Percentiles rank a stretch among this genome's conserved stretches.
phyloP scores from a whole-genome alignment of 2,888 invertebrate genomes.

The Buathra laborator region DNA sequence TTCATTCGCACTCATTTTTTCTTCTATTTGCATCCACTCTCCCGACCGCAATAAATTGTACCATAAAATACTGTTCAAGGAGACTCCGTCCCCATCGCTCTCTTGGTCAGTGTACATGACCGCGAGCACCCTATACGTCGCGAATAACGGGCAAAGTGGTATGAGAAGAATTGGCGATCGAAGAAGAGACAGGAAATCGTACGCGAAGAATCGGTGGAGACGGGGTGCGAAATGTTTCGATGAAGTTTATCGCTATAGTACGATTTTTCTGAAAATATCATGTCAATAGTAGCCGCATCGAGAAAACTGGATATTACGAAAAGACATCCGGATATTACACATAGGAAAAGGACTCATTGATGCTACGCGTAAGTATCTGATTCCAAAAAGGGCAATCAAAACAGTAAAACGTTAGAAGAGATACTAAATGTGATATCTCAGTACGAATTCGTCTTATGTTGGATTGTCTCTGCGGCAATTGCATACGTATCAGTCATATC shows the following conservation, averaged over 20 bases:
- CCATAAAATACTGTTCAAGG: constrained; percentile 70
- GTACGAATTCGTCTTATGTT: no score
- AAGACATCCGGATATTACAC: no score
- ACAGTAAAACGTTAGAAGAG: no score
- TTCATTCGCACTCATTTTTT: constrained; percentile 51
- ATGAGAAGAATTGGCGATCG: constrained; percentile 26
- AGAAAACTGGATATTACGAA: no score
- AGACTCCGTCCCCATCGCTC: constrained; percentile 23
- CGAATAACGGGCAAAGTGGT: constrained; percentile 53
- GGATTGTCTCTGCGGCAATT: no score
- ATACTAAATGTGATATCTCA: no score
- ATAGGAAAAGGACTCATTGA: no score
- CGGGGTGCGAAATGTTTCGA: constrained; percentile 14
- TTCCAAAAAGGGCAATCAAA: no score
- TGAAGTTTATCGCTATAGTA: constrained; percentile 25
- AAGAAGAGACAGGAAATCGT: constrained; percentile 53
- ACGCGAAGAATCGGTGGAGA: constrained; percentile 48
- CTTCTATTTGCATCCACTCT: constrained; percentile 54
- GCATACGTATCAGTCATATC: not conserved
- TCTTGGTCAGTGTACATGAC: constrained; percentile 63
- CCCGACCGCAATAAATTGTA: constrained; percentile 67
- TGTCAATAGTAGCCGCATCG: not conserved
- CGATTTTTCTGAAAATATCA: constrained; percentile 26
- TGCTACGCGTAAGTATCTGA: no score
- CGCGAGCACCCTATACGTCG: constrained; percentile 65